These are phyloP conservation scores for Zaprionus tsacasi DNA, from an alignment of 1,140 invertebrate genomes.

Conservation along the genomic window DNA sequence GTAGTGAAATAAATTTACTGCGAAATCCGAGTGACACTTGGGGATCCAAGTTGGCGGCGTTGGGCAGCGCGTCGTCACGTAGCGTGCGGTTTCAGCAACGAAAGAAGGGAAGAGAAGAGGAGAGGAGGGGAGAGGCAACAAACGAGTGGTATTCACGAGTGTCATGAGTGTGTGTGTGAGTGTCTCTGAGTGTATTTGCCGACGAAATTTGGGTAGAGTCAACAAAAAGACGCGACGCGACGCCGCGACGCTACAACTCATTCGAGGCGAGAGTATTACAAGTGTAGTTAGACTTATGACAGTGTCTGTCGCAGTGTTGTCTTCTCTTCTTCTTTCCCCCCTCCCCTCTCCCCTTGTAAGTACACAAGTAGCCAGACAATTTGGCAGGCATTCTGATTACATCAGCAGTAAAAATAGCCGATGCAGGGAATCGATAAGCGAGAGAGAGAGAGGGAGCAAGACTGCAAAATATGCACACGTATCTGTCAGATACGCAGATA, in stretches of 20 bases:
- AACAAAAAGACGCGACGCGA: conserved; percentile 15
- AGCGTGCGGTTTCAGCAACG: neutral
- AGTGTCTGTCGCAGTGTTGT: neutral
- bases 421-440: conserved; percentile 51
- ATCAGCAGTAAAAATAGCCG: conserved; percentile 68
- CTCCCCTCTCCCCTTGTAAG: neutral
- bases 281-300: conserved; percentile 23
- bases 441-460: neutral
- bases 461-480: conserved; percentile 16
- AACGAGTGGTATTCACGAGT: conserved; percentile 7
- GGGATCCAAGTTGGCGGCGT: conserved; percentile 12
- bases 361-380: conserved; percentile 42
- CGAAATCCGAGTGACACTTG: conserved; percentile 28
- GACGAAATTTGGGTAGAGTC: conserved; percentile 22
- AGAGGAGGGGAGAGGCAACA: neutral
- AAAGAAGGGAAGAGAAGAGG: neutral
- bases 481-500: conserved; percentile 13
- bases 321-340: neutral
- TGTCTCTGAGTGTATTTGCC: conserved; percentile 10
- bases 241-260: neutral
- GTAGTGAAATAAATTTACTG: conserved; percentile 40
- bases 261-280: conserved; percentile 15
- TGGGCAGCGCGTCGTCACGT: conserved; percentile 28
- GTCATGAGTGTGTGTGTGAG: neutral
- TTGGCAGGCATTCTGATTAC: conserved; percentile 57